Evolutionary conservation across 2,888 invertebrate genomes (phyloP).

Genomic region (Cecidostiba fungosa): DNA sequence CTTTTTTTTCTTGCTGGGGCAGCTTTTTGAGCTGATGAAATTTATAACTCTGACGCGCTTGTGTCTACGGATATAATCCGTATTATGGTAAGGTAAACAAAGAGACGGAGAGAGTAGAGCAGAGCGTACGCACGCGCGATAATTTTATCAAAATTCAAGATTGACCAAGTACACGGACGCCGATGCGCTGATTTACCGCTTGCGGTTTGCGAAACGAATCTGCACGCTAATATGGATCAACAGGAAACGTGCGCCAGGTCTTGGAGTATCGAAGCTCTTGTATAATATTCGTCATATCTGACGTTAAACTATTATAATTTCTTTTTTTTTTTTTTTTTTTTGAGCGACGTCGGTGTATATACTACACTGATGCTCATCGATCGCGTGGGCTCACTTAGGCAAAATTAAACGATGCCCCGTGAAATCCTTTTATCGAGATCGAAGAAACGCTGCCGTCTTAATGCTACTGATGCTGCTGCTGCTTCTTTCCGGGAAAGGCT

Average conservation of each 20-base stretch:
- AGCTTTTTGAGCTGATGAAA: slow-evolving; percentile 3
- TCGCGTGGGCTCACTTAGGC: slow-evolving; percentile 67
- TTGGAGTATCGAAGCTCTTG: no score
- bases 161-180: background rate
- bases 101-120: background rate
- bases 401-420: slow-evolving; percentile 70
- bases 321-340: background rate
- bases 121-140: slow-evolving; percentile 3
- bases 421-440: slow-evolving; percentile 62
- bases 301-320: background rate
- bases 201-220: background rate
- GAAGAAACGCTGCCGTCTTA: slow-evolving; percentile 49
- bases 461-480: slow-evolving; percentile 40
- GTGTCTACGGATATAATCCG: background rate
- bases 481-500: slow-evolving; percentile 29
- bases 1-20: slow-evolving; percentile 8
- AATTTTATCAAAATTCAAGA: slow-evolving; percentile 19
- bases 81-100: background rate
- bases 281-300: no score
- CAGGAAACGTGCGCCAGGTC: background rate
- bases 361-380: slow-evolving; percentile 50
- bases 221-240: background rate
- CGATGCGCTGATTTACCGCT: background rate
- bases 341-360: background rate
- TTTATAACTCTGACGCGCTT: background rate